Conservation (phyloP, 2,888 invertebrate genomes). For the Heliconius ismenius region DNA sequence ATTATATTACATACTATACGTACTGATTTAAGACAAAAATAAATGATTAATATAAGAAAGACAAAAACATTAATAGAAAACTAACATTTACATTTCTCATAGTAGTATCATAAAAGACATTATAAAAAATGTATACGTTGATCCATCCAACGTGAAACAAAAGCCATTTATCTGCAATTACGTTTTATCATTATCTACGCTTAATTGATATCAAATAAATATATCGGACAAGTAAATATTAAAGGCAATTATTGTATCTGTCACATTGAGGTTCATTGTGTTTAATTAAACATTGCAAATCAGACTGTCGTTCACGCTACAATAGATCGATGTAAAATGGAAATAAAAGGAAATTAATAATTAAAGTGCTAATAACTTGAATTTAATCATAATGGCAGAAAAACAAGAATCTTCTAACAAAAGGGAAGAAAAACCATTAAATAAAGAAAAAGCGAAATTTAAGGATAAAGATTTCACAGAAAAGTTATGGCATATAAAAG, state of each 20-base stretch:
- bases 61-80: too few species aligned
- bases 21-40: too few species aligned
- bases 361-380: slow-evolving; percentile 21
- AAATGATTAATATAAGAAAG: not conserved
- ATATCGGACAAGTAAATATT: slow-evolving; percentile 70
- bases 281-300: slow-evolving; percentile 60
- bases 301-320: slow-evolving; percentile 52
- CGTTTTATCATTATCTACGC: slow-evolving; percentile 65
- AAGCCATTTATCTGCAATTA: slow-evolving; percentile 49
- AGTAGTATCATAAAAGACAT: slow-evolving; percentile 19
- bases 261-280: slow-evolving; percentile 58
- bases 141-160: slow-evolving; percentile 50
- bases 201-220: slow-evolving; percentile 75
- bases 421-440: slow-evolving; percentile 69
- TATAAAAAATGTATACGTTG: slow-evolving; percentile 38
- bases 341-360: slow-evolving; percentile 44
- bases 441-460: slow-evolving; percentile 54
- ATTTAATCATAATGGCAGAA: slow-evolving; percentile 58
- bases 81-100: not conserved
- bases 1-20: too few species aligned
- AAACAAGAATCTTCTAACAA: slow-evolving; percentile 55
- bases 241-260: slow-evolving; percentile 58
- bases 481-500: slow-evolving; percentile 61
- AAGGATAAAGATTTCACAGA: slow-evolving; percentile 64
- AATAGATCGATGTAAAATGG: slow-evolving; percentile 60